Evolutionary conservation across 2,113 vertebrate genomes (phyloP), one percentile per base, ranked within the genome.

Genomic region (Lucifuga dentata): DNA sequence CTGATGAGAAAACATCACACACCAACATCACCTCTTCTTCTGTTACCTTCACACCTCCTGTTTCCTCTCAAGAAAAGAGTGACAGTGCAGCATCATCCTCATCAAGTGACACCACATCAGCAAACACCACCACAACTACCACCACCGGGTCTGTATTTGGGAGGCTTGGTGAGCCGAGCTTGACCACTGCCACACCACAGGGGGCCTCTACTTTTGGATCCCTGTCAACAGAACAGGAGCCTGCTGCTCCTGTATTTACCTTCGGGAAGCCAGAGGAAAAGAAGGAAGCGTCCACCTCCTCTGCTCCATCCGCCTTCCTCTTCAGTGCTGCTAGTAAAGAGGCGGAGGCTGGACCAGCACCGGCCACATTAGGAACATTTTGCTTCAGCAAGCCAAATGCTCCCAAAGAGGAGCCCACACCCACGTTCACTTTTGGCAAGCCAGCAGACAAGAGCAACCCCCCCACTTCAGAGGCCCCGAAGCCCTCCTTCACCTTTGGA

Each of bases 191-290:
- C 44, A 87, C 92, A 32, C 56, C 77, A 5, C 79, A 88, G 74
- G 26, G 29, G 5, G 50, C 55, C 24, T 6, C 82, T n/a, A 56
- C 70, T 0, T 91, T 92, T 73, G 85, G 83, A 2, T 86, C 86
- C 3, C 46, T 73, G 3, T 32, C 60, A 5, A 10, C 66, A 0
- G 73, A 83, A 83, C 94, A 86, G 53, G 92, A 92, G 57, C 88
- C 73, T 58, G 1, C 83, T 3, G 59, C 87, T 19, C 76, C 91
- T 12, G 26, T 90, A n/a, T 95, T 96, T 81, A 70, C 77, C 68
- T 93, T 97, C 86, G 94, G 95, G 76, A 95, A 95, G 83, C 90
- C 92, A 29, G 95, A 95, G 73, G 95, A 96, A 65, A 98, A 97
- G 73, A 93, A 94, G 32, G 94, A 96, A 65, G 66, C 78, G 0